Conservation (phyloP, 2,797 vertebrate genomes). For the Anolis apletophallus region DNA sequence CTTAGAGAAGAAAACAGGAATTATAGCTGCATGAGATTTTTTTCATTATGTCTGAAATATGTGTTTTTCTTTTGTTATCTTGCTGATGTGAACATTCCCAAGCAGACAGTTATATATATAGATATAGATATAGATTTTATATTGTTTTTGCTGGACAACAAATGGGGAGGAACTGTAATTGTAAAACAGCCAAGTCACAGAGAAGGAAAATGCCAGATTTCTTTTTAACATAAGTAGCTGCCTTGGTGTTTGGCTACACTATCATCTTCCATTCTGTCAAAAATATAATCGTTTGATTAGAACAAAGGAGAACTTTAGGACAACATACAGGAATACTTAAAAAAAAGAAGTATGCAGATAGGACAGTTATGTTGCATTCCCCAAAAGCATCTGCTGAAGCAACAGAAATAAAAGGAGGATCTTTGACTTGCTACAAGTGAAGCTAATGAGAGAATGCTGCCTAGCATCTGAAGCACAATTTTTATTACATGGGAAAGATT, state of each 20-base stretch:
- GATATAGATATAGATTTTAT: neutral
- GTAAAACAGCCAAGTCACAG: neutral
- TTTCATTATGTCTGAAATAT: neutral
- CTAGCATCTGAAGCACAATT: neutral
- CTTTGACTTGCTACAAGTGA: neutral
- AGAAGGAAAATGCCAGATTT: conserved; percentile 1
- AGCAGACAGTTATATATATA: no score
- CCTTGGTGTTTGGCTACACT: conserved; percentile 7
- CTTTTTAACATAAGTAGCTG: conserved; percentile 21
- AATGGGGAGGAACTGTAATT: neutral
- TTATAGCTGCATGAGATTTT: neutral
- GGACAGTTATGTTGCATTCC: no score
- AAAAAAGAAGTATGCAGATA: no score
- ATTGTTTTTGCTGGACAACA: neutral
- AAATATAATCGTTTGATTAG: neutral
- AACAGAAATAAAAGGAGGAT: neutral
- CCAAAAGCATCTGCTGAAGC: neutral
- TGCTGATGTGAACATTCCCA: neutral
- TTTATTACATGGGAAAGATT: neutral
- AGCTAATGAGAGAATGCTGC: neutral
- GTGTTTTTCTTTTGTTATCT: neutral
- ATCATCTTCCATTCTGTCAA: rapidly evolving
- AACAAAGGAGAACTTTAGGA: neutral
- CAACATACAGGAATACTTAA: neutral
- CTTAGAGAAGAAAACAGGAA: neutral